phyloP scores from a whole-genome alignment of 2,888 invertebrate genomes.

The Cinara cedri region DNA sequence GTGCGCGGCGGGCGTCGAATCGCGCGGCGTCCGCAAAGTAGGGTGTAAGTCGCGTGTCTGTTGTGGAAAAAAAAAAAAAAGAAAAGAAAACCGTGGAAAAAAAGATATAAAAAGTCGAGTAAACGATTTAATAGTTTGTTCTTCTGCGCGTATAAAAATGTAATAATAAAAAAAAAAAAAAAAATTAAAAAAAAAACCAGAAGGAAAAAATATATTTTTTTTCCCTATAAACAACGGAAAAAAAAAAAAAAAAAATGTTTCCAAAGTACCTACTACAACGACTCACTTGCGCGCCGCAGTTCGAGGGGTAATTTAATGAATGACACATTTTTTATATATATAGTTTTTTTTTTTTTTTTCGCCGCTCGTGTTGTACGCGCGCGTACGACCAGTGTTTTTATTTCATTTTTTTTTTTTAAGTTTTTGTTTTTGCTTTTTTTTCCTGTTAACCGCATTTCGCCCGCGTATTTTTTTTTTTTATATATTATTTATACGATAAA shows the following conservation, averaged over 20 bases:
- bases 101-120: conserved; percentile 47
- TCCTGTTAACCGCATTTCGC: background rate
- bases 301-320: conserved; percentile 51
- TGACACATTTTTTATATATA: conserved; percentile 51
- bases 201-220: conserved; percentile 47
- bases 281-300: background rate
- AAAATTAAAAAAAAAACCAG: background rate
- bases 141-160: conserved; percentile 36
- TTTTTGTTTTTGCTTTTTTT: no score
- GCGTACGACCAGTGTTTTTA: conserved; percentile 36
- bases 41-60: conserved; percentile 56
- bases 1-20: conserved; percentile 48
- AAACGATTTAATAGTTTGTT: conserved; percentile 55
- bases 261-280: conserved; percentile 29
- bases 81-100: background rate
- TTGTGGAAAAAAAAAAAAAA: conserved; percentile 2
- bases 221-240: background rate
- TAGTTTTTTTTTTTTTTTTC: background rate
- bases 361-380: conserved; percentile 13
- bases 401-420: background rate
- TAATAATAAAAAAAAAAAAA: background rate
- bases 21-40: conserved; percentile 49
- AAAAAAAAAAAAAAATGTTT: conserved; percentile 42
- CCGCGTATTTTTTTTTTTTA: no score
- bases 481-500: no score